Evolutionary conservation across 2,797 vertebrate species (phyloP), one percentile per base, ranked within the genome.

Genomic region (Cynopterus sphinx): DNA sequence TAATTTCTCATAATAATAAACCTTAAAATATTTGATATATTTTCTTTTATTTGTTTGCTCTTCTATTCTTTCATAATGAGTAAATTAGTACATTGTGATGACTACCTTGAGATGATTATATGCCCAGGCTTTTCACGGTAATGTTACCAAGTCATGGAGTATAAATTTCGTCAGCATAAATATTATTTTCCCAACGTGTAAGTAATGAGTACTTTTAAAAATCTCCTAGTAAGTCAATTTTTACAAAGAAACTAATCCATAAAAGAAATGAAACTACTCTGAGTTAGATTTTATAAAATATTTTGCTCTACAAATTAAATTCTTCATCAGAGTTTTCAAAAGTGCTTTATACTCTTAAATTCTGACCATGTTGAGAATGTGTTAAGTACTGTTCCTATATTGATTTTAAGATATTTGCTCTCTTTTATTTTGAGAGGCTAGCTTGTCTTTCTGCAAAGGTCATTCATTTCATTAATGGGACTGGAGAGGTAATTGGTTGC

Each of bases 371-470:
- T 95, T 59, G 55, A 96, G 90, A 91, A 91, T 93, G 9, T 61
- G 75, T 94, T 63, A 91, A 92, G 83, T 77, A 89, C 8, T 68
- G 82, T 92, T 96, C 59, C 73, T 94, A 26, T 95, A 94, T 97
- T 95, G 61, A 55, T 81, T 86, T n/a, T 74, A 65, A 96, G 82
- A 63, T 86, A 67, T 81, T 57, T 41, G 41, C 90, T 91, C n/a
- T 15, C 6, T 93, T 97, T 95, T 84, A 59, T 97, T 75, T 78
- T 41, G 41, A 65, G 41, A 96, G 95, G n/a, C 79, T 82, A n/a
- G 83, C 21, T 73, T 97, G n/a, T 96, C 90, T 97, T 88, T 86
- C 96, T 94, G 17, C 84, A 94, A 95, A 98, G 93, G 93, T 96
- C 5, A 82, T 93, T 96, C 77, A 53, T 86, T 93, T 93, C 12